Base-by-base conservation (phyloP, 2,113 vertebrate genomes). In the Herpetotheres cachinnans region DNA sequence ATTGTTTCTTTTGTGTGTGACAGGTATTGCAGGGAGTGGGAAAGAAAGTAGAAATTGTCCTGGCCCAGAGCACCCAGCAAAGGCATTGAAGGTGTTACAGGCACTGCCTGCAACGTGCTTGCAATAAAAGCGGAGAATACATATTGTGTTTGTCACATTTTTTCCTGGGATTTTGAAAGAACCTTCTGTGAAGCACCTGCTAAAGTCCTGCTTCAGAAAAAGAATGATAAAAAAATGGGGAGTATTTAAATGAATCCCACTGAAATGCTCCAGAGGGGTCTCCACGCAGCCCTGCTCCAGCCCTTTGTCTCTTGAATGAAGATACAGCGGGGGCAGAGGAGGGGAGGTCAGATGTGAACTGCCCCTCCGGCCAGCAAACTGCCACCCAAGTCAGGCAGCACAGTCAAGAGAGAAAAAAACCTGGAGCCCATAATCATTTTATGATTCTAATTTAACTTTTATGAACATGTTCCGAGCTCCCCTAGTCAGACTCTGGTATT, bases 391-490 rank as follows among this genome's bases (percentile, higher is more conserved):
- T 47, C 85, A 85, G 82, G 47, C 52, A 91, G 69, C 67, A 78
- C 10, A 94, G 88, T 73, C 52, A 67, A 94, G 59, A n/a, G 10
- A 69, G 47, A 26, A 47, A 58, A 34, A 56, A 83, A 38, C 11
- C 65, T 49, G 62, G 49, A 97, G 96, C 88, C 94, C 62, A 95
- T 97, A 95, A 97, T 97, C 88, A 93, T 97, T 98, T 98, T 97
- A 98, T 92, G 93, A 96, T 94, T 94, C 89, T 97, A 97, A 98
- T 98, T 98, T 97, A 97, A 93, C 91, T 98, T 98, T 98, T 98
- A 98, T 96, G 95, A 97, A 97, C 96, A 97, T 96, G 93, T 96
- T 97, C 97, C 90, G 95, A 97, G 95, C 92, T 96, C 82, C 86
- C 66, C 85, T 83, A 97, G 94, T 96, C 94, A 95, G 96, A 93